phyloP scores from a whole-genome alignment of 2,797 vertebrate species.

The Acanthis flammea region DNA sequence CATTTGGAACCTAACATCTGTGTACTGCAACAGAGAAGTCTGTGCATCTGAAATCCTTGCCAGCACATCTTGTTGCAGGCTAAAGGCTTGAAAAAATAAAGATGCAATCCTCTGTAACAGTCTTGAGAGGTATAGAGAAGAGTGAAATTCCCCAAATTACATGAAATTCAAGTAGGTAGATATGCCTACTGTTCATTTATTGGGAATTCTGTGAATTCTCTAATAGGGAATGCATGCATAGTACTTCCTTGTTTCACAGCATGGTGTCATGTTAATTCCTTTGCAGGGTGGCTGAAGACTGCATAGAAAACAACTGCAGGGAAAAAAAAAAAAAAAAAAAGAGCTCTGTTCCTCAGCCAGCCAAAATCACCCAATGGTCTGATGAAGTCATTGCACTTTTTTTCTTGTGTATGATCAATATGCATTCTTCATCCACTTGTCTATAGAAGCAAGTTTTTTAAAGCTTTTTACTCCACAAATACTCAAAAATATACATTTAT shows the following conservation, averaged over 20 bases:
- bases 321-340: neutral
- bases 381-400: constrained; percentile 51
- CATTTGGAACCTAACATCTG: neutral
- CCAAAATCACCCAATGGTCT: constrained; percentile 18
- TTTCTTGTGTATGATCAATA: neutral
- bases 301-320: constrained; percentile 63
- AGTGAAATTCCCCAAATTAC: neutral
- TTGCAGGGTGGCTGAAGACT: constrained; percentile 60
- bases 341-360: neutral
- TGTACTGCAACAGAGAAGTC: neutral
- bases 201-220: neutral
- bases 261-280: constrained; percentile 64
- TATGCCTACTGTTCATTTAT: neutral
- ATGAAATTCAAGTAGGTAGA: neutral
- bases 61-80: neutral
- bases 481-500: neutral
- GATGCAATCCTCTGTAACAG: neutral
- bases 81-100: neutral
- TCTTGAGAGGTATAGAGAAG: neutral
- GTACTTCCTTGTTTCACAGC: constrained; percentile 57
- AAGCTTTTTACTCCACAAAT: neutral
- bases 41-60: neutral
- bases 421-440: neutral
- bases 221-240: neutral
- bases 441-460: neutral